Percentiles rank a stretch among this genome's conserved stretches.
Evolutionary conservation across 2,797 vertebrate species (phyloP).

Genomic region (Tadarida brasiliensis): DNA sequence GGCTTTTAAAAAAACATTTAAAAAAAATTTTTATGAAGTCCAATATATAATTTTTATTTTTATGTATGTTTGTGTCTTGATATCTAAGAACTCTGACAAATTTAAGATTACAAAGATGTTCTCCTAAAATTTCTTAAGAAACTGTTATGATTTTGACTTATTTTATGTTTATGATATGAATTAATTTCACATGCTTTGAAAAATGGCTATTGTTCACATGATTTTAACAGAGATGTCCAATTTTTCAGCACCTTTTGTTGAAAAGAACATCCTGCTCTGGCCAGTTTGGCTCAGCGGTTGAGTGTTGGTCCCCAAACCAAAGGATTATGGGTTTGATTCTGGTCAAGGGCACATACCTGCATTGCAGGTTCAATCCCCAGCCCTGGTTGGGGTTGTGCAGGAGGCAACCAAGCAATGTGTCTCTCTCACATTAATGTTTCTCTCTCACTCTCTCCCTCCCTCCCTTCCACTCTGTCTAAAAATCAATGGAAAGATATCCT

Average conservation of each 20-base stretch:
- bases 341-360: too few species aligned
- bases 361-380: too few species aligned
- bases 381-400: too few species aligned
- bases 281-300: too few species aligned
- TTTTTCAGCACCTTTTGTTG: neutral
- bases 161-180: neutral
- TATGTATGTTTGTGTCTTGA: neutral
- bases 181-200: neutral
- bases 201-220: neutral
- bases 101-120: neutral
- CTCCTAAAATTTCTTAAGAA: neutral
- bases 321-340: too few species aligned
- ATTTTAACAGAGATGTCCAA: neutral
- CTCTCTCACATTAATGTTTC: too few species aligned
- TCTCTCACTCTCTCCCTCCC: too few species aligned
- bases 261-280: neutral
- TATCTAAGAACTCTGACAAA: neutral
- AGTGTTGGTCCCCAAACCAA: too few species aligned
- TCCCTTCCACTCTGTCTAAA: too few species aligned
- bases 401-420: too few species aligned
- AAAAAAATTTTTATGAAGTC: neutral
- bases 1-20: neutral
- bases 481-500: too few species aligned
- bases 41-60: neutral
- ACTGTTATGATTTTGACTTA: neutral